Evolutionary conservation across 2,888 invertebrate genomes (phyloP).

Genomic region (Aphodius granarius): DNA sequence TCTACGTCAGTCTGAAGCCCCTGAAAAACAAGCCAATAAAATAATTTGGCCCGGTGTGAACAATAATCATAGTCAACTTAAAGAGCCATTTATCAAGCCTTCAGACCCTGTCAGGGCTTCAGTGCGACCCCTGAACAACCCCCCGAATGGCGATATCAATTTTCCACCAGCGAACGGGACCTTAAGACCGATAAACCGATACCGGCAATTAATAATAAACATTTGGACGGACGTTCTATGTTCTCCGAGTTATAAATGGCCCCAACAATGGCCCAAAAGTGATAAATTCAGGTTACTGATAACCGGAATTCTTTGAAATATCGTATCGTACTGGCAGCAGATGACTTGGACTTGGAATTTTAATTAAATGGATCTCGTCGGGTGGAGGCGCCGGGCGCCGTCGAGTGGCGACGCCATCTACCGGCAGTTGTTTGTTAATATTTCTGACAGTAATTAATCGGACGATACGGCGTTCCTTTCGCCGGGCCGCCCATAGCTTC

Average conservation of each 20-base stretch:
- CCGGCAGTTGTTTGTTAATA: conserved; percentile 7
- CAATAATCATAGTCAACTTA: conserved; percentile 28
- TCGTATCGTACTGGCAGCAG: not conserved
- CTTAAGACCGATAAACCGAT: conserved; percentile 45
- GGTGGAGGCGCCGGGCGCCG: not conserved
- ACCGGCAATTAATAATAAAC: conserved; percentile 50
- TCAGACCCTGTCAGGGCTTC: conserved; percentile 30
- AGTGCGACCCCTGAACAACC: conserved; percentile 27
- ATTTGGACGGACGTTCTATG: conserved; percentile 43
- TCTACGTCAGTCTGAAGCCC: conserved; percentile 4
- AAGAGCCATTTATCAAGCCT: conserved; percentile 41
- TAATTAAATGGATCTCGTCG: conserved; percentile 2
- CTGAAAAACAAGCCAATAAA: conserved; percentile 21
- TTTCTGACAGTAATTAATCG: conserved; percentile 13
- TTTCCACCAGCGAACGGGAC: conserved; percentile 34
- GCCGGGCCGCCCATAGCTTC: not conserved
- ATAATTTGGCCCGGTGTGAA: conserved; percentile 19
- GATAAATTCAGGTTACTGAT: not conserved
- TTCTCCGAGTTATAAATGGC: conserved; percentile 5
- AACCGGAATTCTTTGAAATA: not conserved
- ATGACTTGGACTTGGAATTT: conserved; percentile 7
- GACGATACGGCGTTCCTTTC: conserved; percentile 1
- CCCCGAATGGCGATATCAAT: conserved; percentile 40
- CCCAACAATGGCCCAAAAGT: not conserved
- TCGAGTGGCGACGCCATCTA: not conserved